Evolutionary conservation across 2,888 invertebrate species (phyloP).

Genomic region (Harpalus rufipes): DNA sequence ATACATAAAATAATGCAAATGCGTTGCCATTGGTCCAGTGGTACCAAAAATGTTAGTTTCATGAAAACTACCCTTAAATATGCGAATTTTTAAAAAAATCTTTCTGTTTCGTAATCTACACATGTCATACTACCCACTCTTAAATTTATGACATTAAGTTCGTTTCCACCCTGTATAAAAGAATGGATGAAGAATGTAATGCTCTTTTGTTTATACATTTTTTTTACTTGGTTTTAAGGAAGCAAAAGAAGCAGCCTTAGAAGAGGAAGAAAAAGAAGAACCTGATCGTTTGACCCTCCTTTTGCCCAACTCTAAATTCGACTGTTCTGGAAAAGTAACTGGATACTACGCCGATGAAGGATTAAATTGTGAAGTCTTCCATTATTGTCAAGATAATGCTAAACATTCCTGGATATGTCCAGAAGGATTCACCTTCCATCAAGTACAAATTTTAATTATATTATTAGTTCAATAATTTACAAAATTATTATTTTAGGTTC

Average conservation of each 20-base stretch:
- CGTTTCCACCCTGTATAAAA: too few species aligned
- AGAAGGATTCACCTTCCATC: slow-evolving; percentile 92
- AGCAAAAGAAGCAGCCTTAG: slow-evolving; percentile 73
- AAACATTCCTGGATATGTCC: slow-evolving; percentile 97
- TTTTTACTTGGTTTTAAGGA: slow-evolving; percentile 72
- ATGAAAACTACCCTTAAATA: too few species aligned
- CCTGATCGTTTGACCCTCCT: slow-evolving; percentile 90
- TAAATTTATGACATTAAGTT: too few species aligned
- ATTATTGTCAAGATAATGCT: slow-evolving; percentile 94
- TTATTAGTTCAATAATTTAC: slow-evolving; percentile 71
- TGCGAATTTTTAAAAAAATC: too few species aligned
- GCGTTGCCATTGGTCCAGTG: too few species aligned
- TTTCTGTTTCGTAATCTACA: too few species aligned
- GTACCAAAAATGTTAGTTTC: too few species aligned
- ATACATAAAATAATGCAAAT: too few species aligned
- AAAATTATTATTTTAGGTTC: slow-evolving; percentile 82
- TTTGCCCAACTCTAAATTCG: slow-evolving; percentile 90
- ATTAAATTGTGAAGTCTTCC: slow-evolving; percentile 94
- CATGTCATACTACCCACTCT: too few species aligned
- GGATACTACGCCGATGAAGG: slow-evolving; percentile 96
- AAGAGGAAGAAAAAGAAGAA: slow-evolving; percentile 88
- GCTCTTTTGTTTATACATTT: background rate
- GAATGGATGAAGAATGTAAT: background rate
- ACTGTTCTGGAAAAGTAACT: slow-evolving; percentile 88
- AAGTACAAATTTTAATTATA: slow-evolving; percentile 78